Evolutionary conservation across 2,888 invertebrate species (phyloP).

Genomic region (Elysia crispata): DNA sequence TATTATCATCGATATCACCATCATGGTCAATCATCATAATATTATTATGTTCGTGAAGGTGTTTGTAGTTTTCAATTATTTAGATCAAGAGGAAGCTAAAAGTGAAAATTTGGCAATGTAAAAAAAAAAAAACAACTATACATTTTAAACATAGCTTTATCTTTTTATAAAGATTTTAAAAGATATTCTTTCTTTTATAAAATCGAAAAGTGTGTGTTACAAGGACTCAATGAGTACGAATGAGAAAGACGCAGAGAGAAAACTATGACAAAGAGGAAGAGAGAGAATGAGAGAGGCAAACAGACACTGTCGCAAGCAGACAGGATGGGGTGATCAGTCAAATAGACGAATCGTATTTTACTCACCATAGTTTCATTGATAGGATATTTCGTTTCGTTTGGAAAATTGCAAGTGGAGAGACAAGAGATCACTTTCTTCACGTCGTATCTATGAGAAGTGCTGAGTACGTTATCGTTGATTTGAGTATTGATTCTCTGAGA

Average conservation of each 20-base stretch:
- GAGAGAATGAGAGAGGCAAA: background rate
- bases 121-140: too few relatives aligned
- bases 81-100: too few relatives aligned
- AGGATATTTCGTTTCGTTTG: slow-evolving; percentile 97
- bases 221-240: too few relatives aligned
- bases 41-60: too few relatives aligned
- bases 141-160: too few relatives aligned
- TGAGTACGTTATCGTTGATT: slow-evolving; percentile 96
- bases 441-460: slow-evolving; percentile 84
- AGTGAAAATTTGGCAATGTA: too few relatives aligned
- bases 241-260: background rate
- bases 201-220: too few relatives aligned
- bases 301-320: background rate
- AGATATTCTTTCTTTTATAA: too few relatives aligned
- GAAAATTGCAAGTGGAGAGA: slow-evolving; percentile 98
- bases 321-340: background rate
- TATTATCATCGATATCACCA: too few relatives aligned
- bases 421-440: slow-evolving; percentile 98
- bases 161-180: too few relatives aligned
- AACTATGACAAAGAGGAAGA: background rate
- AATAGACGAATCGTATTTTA: background rate
- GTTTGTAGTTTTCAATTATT: too few relatives aligned
- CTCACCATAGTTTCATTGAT: slow-evolving; percentile 98
- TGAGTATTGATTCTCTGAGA: slow-evolving; percentile 84
- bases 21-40: too few relatives aligned